A percentile compares a stretch with the other conserved stretches of the same genome.
These are phyloP conservation scores for Lithophane semibrunnea DNA, from an alignment of 2,888 invertebrate genomes.

Conservation along the genomic window DNA sequence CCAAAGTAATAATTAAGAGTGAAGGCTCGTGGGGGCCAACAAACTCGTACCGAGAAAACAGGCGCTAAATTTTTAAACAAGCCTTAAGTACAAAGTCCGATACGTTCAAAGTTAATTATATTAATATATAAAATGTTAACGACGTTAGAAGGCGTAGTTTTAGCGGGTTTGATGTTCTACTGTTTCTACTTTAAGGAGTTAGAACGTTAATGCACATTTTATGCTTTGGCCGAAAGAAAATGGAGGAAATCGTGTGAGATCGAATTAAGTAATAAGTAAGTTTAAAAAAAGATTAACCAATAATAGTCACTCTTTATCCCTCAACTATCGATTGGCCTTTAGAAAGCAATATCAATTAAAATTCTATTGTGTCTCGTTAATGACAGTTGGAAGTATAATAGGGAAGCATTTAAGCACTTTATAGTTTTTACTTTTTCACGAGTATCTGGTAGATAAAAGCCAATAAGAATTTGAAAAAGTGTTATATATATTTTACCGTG, in stretches of 20 bases:
- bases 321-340: too few relatives aligned
- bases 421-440: background rate
- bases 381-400: background rate
- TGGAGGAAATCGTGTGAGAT: background rate
- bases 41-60: conserved; percentile 80
- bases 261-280: too few relatives aligned
- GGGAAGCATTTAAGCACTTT: background rate
- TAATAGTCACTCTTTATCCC: background rate
- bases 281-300: background rate
- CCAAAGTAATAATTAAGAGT: conserved; percentile 91
- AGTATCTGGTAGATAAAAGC: background rate
- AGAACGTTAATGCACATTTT: conserved; percentile 51
- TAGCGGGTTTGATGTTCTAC: conserved; percentile 48
- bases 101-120: conserved; percentile 87
- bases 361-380: too few relatives aligned
- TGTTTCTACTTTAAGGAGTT: conserved; percentile 24
- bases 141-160: conserved; percentile 68
- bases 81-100: conserved; percentile 89
- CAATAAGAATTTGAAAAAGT: background rate
- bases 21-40: conserved; percentile 86
- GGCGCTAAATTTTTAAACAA: conserved; percentile 89
- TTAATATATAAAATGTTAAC: conserved; percentile 83
- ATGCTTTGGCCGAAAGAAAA: conserved; percentile 29
- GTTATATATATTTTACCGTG: background rate
- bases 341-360: too few relatives aligned